Conservation (phyloP, 2,888 invertebrate genomes). For the Eretmocerus hayati region DNA sequence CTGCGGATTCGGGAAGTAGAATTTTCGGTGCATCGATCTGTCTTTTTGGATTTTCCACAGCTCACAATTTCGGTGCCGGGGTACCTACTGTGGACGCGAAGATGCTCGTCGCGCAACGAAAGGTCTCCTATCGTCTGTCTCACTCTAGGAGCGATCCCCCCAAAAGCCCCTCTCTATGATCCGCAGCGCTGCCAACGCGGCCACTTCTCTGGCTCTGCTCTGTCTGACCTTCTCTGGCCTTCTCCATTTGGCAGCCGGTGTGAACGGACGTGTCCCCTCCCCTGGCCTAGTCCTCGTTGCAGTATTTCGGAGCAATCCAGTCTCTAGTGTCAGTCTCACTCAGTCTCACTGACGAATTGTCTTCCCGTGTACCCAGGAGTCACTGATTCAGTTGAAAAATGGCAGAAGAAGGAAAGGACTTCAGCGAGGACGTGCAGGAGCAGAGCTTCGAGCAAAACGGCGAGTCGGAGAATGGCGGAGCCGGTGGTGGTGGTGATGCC, state of each 20-base stretch:
- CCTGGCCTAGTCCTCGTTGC: neutral
- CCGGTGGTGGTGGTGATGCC: constrained; percentile 63
- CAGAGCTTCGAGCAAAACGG: constrained; percentile 56
- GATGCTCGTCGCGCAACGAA: too few relatives aligned
- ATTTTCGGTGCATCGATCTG: too few relatives aligned
- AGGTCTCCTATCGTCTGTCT: too few relatives aligned
- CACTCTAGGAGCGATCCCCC: too few relatives aligned
- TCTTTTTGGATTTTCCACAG: too few relatives aligned
- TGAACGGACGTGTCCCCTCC: constrained; percentile 33
- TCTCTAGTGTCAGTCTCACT: neutral
- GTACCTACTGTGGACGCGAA: too few relatives aligned
- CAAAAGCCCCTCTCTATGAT: too few relatives aligned
- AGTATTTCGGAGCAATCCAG: neutral
- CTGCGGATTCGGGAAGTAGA: too few relatives aligned
- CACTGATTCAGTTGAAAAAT: constrained; percentile 25
- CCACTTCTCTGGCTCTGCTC: neutral
- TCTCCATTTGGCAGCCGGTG: constrained; percentile 42
- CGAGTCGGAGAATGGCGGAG: constrained; percentile 59
- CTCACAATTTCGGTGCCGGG: too few relatives aligned
- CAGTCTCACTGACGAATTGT: neutral
- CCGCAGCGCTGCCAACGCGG: neutral
- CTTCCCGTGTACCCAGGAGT: neutral
- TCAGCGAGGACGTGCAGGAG: constrained; percentile 50
- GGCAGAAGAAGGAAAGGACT: constrained; percentile 40
- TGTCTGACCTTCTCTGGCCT: too few relatives aligned